Percentiles rank a stretch among this genome's conserved stretches.
Evolutionary conservation across 2,113 vertebrate genomes (phyloP).

Genomic region (Colossoma macropomum): DNA sequence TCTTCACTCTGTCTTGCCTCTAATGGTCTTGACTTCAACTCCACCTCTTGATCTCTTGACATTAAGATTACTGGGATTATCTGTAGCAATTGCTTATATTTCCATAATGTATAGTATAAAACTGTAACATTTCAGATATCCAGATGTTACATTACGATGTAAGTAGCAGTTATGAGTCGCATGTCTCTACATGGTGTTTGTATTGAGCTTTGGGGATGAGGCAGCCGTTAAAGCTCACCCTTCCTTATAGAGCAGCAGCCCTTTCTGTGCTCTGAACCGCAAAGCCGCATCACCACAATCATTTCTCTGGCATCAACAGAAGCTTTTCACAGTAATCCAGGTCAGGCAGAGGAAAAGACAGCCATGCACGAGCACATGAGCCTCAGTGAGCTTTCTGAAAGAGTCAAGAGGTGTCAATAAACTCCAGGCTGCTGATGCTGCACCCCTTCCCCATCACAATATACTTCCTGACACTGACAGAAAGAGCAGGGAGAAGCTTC

Average conservation of each 20-base stretch:
- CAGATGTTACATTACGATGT: background rate
- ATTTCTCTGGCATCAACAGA: background rate
- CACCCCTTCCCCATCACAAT: constrained; percentile 35
- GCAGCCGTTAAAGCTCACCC: constrained; percentile 26
- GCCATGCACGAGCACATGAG: constrained; percentile 7
- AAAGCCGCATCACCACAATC: background rate
- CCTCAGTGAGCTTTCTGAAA: constrained; percentile 21
- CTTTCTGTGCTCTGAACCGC: background rate
- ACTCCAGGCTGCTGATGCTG: constrained; percentile 69
- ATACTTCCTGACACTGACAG: constrained; percentile 55
- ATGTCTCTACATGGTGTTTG: background rate
- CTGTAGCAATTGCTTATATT: background rate
- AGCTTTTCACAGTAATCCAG: background rate
- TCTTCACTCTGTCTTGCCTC: too few species aligned
- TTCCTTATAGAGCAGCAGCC: constrained; percentile 9
- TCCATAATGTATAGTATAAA: background rate
- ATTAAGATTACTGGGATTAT: background rate
- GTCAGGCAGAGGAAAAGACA: constrained; percentile 1
- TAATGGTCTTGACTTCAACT: background rate
- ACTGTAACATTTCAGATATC: background rate
- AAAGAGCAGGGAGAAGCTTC: constrained; percentile 28
- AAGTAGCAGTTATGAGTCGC: background rate
- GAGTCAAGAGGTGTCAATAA: constrained; percentile 63
- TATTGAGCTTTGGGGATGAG: background rate
- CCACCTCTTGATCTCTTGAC: background rate